phyloP scores from a whole-genome alignment of 2,797 vertebrate genomes.

The Gymnopithys bicolor region DNA sequence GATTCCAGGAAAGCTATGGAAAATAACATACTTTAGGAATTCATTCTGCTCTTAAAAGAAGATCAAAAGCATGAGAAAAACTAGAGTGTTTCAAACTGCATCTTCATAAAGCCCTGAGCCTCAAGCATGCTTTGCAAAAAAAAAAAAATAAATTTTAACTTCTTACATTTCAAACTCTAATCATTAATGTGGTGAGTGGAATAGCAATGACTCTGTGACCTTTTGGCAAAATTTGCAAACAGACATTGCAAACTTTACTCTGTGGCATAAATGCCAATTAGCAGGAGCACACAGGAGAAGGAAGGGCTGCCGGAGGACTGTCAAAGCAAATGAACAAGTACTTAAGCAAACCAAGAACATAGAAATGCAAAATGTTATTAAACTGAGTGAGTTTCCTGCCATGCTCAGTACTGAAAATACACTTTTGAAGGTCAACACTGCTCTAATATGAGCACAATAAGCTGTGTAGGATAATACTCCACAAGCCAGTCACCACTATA shows the following conservation, averaged over 20 bases:
- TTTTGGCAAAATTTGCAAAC: conserved; percentile 13
- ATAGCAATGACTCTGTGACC: not conserved
- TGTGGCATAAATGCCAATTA: not conserved
- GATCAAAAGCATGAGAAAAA: not conserved
- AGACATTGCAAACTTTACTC: not conserved
- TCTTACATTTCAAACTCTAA: not conserved
- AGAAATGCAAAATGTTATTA: not conserved
- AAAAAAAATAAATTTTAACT: not conserved
- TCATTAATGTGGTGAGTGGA: not conserved
- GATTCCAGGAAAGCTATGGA: not conserved
- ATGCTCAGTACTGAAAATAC: not conserved
- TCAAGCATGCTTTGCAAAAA: not conserved
- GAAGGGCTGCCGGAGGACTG: not conserved
- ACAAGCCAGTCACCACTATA: not conserved
- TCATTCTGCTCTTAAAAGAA: not conserved
- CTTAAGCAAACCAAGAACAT: not conserved
- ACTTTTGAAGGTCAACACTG: not conserved
- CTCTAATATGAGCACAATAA: not conserved
- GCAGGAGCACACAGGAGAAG: not conserved
- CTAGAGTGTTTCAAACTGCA: not conserved
- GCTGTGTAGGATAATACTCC: not conserved
- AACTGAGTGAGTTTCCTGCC: not conserved
- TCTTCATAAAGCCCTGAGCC: not conserved
- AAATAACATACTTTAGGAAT: not conserved
- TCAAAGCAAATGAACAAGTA: not conserved